Evolutionary conservation across 2,113 vertebrate species (phyloP), one percentile per base, ranked within the genome.

Genomic region (Hemiprocne comata): DNA sequence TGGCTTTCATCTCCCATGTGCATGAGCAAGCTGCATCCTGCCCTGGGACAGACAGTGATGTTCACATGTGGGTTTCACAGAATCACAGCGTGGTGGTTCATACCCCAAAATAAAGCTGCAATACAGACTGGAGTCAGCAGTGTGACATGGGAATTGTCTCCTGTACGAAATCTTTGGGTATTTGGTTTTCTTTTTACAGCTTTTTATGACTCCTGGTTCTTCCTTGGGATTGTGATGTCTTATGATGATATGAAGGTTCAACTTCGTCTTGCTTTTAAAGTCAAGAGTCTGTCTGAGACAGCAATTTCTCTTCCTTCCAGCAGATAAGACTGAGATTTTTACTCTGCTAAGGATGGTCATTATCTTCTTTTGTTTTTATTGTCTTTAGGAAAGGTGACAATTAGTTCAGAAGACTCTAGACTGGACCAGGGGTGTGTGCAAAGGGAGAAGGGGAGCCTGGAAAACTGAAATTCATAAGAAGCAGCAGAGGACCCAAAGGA

Each of bases 1-100:
- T 36, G 24, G 4, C 5, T 4, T 36, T 62, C 29, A 17, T 34
- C 17, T 50, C 2, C 28, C 8, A 4, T 2, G 2, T 0, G 0
- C 26, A 25, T 3, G 17, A 65, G 24, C 23, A 69, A 74, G 19
- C 26, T 64, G 16, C 19, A 7, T n/a, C 44, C 44, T 29, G 8
- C 54, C 42, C 42, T 65, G 15, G 25, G 42, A 11, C 4, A 24
- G 42, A 21, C 11, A 19, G 4, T 7, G 50, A 7, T 44, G 10
- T 29, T 57, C 48, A 42, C 11, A 13, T 0, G 40, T 42, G 40
- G 40, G 40, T 42, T 42, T 5, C 40, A 42, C 40, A 42, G 40
- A 42, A 42, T 13, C 40, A 42, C 40, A 72, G 10, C 7, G 9
- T 16, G 44, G 67, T 60, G 44, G 16, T 23, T 46, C 2, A 10